A percentile compares a stretch with the other conserved stretches of the same genome.
Conservation (phyloP, 2,113 vertebrate genomes). For the Brachionichthys hirsutus region DNA sequence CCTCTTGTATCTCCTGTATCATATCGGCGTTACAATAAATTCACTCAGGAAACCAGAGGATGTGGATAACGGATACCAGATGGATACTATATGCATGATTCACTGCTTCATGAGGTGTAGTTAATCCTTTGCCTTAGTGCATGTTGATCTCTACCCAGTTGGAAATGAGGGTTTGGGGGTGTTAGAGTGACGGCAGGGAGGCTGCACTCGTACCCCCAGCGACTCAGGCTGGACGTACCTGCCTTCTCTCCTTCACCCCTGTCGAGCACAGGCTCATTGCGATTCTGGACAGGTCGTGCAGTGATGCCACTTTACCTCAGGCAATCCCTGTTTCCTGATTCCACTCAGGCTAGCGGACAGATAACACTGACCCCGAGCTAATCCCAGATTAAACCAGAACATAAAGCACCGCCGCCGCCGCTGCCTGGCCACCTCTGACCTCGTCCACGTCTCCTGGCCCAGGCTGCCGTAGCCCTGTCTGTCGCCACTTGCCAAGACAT, state of each 20-base stretch:
- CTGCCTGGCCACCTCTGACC: conserved; percentile 61
- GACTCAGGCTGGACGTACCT: conserved; percentile 16
- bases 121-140: conserved; percentile 36
- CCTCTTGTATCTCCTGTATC: conserved; percentile 12
- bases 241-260: conserved; percentile 4
- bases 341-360: conserved; percentile 61
- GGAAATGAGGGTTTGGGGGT: conserved; percentile 23
- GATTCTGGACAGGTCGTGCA: conserved; percentile 49
- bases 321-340: conserved; percentile 74
- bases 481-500: conserved; percentile 10
- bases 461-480: conserved; percentile 17
- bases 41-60: conserved; percentile 52
- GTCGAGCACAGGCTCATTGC: conserved; percentile 47
- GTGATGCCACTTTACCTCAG: conserved; percentile 70
- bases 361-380: conserved; percentile 77
- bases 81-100: conserved; percentile 41
- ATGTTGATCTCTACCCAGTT: conserved; percentile 32
- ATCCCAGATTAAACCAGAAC: conserved; percentile 78
- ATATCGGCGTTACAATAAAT: conserved; percentile 48
- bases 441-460: conserved; percentile 35
- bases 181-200: conserved; percentile 37
- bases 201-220: conserved; percentile 27
- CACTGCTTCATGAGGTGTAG: conserved; percentile 34
- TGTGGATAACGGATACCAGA: conserved; percentile 41
- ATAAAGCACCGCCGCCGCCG: conserved; percentile 57